Percentiles rank a stretch among this genome's conserved stretches.
Evolutionary conservation across 1,140 invertebrate genomes (phyloP).

Genomic region (Drosophila auraria): DNA sequence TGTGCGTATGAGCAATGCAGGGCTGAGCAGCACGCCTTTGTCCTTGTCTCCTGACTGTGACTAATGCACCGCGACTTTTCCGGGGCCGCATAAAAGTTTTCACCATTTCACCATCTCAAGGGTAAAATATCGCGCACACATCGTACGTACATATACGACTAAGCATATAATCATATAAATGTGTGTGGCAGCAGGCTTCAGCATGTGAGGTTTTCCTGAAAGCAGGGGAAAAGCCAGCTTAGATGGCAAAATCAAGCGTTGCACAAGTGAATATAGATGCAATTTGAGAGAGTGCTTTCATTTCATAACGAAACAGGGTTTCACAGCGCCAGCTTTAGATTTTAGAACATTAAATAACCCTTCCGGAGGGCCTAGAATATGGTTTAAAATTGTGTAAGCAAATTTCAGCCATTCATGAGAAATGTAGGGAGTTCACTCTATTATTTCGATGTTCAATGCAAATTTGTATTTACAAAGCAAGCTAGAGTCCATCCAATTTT

Average conservation of each 20-base stretch:
- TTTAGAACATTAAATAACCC: neutral
- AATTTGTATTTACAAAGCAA: too few species aligned
- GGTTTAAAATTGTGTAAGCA: neutral
- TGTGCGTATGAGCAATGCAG: slow-evolving; percentile 71
- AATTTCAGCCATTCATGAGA: too few species aligned
- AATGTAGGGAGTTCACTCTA: too few species aligned
- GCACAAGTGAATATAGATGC: slow-evolving; percentile 29
- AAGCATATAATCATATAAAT: slow-evolving; percentile 38
- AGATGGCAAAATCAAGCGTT: slow-evolving; percentile 21
- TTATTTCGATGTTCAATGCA: neutral
- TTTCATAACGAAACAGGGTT: slow-evolving; percentile 1
- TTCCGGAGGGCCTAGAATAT: neutral
- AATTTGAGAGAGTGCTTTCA: slow-evolving; percentile 24
- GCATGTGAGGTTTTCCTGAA: neutral
- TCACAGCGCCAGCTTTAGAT: neutral
- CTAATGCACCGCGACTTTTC: slow-evolving; percentile 68
- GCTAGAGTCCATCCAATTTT: neutral
- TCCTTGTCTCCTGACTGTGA: slow-evolving; percentile 68
- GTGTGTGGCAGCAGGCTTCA: slow-evolving; percentile 10
- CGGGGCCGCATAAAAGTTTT: slow-evolving; percentile 44
- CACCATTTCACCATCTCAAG: slow-evolving; percentile 49
- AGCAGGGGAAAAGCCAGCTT: neutral
- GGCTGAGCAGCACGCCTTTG: slow-evolving; percentile 46
- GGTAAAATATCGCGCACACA: slow-evolving; percentile 45
- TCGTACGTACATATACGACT: neutral